phyloP scores from a whole-genome alignment of 1,140 invertebrate species.

The Heliconius eleuchia region DNA sequence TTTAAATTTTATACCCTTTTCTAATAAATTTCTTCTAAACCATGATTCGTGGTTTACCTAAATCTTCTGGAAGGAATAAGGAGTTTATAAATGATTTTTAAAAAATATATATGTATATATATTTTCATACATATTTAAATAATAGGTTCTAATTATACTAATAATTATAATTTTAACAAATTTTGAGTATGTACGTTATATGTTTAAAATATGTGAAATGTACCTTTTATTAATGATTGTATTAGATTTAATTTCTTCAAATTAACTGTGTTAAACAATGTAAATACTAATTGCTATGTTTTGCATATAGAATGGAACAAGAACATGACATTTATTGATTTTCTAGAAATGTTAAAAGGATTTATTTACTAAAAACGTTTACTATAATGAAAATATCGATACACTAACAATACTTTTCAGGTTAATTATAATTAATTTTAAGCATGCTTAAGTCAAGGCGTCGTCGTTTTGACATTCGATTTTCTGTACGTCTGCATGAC shows the following conservation, averaged over 20 bases:
- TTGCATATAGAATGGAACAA: not conserved
- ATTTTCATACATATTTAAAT: not conserved
- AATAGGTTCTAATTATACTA: not conserved
- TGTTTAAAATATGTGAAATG: too few species aligned
- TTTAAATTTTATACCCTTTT: not conserved
- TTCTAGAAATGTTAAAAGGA: not conserved
- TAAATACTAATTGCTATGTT: too few species aligned
- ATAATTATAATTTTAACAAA: not conserved
- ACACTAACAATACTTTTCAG: not conserved
- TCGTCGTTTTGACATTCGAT: slow-evolving; percentile 29
- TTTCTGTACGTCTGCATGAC: slow-evolving; percentile 43
- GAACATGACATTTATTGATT: not conserved
- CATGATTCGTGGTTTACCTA: not conserved
- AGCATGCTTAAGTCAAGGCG: slow-evolving; percentile 25
- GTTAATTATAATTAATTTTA: not conserved
- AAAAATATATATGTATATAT: not conserved
- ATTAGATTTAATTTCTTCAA: too few species aligned
- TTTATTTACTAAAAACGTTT: not conserved
- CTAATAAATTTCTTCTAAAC: not conserved
- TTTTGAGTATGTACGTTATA: too few species aligned
- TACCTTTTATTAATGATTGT: too few species aligned
- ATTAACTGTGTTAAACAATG: too few species aligned
- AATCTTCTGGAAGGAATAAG: not conserved
- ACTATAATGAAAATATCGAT: not conserved
- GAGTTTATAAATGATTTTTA: not conserved